These are phyloP conservation scores for Helicoverpa assulta DNA, from an alignment of 2,888 invertebrate species.

Conservation along the genomic window DNA sequence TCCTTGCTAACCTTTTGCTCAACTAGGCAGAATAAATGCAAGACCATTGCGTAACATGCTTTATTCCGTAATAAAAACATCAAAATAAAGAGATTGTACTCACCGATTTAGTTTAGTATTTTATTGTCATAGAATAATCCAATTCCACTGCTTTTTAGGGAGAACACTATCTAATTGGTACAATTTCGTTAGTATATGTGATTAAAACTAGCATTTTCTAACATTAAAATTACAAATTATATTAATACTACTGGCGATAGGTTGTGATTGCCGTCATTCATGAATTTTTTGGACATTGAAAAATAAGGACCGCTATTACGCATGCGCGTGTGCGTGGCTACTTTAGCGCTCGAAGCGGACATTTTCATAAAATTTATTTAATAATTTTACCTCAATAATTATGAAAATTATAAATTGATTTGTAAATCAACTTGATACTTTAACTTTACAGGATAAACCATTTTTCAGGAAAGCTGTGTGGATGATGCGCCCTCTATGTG, in stretches of 20 bases:
- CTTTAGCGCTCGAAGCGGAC: conserved; percentile 67
- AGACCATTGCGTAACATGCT: conserved; percentile 62
- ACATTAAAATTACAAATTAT: conserved; percentile 79
- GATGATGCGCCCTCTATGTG: conserved; percentile 41
- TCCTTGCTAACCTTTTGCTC: conserved; percentile 21
- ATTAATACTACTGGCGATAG: conserved; percentile 78
- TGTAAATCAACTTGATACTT: background rate
- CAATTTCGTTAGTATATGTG: conserved; percentile 75
- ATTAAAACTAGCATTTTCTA: conserved; percentile 84
- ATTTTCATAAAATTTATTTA: conserved; percentile 31
- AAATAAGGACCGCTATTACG: conserved; percentile 77
- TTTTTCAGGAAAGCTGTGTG: background rate
- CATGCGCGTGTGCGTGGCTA: conserved; percentile 77
- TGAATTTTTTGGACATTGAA: conserved; percentile 83
- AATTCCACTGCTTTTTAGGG: conserved; percentile 71
- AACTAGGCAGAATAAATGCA: conserved; percentile 44
- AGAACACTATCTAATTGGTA: conserved; percentile 87
- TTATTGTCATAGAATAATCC: conserved; percentile 83
- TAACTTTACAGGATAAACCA: background rate
- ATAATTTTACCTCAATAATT: background rate
- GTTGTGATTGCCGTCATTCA: conserved; percentile 86
- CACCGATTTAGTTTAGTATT: conserved; percentile 71
- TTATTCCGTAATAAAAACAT: conserved; percentile 69
- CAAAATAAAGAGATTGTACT: conserved; percentile 68
- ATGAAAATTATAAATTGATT: background rate